phyloP scores from a whole-genome alignment of 2,797 vertebrate species.

The Sitta carolinensis region DNA sequence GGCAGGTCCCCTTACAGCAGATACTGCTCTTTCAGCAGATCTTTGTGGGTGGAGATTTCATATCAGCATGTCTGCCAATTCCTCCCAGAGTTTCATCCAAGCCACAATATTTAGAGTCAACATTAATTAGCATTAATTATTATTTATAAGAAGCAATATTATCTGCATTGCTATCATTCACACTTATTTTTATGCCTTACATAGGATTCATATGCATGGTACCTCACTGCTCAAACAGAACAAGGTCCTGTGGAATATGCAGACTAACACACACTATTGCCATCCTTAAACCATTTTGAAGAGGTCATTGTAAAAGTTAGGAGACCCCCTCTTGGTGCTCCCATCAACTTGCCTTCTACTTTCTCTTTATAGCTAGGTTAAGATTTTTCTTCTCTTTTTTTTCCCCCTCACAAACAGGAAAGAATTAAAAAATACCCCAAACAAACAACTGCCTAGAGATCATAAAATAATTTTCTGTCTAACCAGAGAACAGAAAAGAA shows the following conservation, averaged over 20 bases:
- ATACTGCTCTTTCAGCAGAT: slow-evolving; percentile 65
- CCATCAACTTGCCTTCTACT: background rate
- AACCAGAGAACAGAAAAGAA: background rate
- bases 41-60: slow-evolving; percentile 55
- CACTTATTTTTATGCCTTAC: slow-evolving; percentile 19
- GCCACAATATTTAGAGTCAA: slow-evolving; percentile 53
- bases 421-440: background rate
- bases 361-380: background rate
- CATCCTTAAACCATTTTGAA: background rate
- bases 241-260: background rate
- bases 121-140: slow-evolving; percentile 66
- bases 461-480: background rate
- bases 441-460: background rate
- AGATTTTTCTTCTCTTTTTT: background rate
- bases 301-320: background rate
- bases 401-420: background rate
- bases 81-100: slow-evolving; percentile 62
- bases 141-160: slow-evolving; percentile 59
- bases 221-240: background rate
- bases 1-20: slow-evolving; percentile 14
- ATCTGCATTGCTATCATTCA: slow-evolving; percentile 36
- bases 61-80: slow-evolving; percentile 48
- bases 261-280: background rate
- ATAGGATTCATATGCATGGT: background rate
- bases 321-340: background rate